phyloP scores from a whole-genome alignment of 2,113 vertebrate genomes.

The Arothron firmamentum region DNA sequence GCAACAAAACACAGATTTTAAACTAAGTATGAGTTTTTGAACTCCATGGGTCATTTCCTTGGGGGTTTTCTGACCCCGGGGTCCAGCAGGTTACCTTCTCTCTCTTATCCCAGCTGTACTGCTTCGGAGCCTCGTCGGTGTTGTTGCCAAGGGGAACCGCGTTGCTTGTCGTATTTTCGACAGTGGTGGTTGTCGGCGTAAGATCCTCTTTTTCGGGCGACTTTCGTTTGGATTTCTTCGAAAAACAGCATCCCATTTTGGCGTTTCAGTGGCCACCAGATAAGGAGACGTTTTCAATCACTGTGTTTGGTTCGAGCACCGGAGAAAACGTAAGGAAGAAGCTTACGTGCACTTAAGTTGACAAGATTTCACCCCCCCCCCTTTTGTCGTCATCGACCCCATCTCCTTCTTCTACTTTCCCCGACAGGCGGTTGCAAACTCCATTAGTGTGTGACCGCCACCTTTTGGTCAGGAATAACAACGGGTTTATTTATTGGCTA shows the following conservation, averaged over 20 bases:
- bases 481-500: neutral
- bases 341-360: constrained; percentile 33
- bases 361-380: constrained; percentile 30
- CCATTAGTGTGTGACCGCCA: no score
- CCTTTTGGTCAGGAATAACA: no score
- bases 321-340: neutral
- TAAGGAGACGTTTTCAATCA: neutral
- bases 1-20: no score
- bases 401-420: no score
- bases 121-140: constrained; percentile 74
- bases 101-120: constrained; percentile 83
- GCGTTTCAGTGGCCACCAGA: neutral
- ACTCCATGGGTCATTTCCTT: neutral
- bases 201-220: constrained; percentile 62
- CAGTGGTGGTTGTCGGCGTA: constrained; percentile 44
- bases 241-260: constrained; percentile 79
- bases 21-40: neutral
- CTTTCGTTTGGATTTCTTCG: constrained; percentile 79
- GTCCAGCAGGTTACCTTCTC: constrained; percentile 69
- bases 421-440: no score
- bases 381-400: no score
- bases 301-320: neutral
- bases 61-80: accelerated
- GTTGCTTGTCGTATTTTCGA: constrained; percentile 58
- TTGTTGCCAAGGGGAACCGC: constrained; percentile 68